These are phyloP conservation scores for Pelusios castaneus DNA, from an alignment of 2,113 vertebrate species.

Conservation along the genomic window DNA sequence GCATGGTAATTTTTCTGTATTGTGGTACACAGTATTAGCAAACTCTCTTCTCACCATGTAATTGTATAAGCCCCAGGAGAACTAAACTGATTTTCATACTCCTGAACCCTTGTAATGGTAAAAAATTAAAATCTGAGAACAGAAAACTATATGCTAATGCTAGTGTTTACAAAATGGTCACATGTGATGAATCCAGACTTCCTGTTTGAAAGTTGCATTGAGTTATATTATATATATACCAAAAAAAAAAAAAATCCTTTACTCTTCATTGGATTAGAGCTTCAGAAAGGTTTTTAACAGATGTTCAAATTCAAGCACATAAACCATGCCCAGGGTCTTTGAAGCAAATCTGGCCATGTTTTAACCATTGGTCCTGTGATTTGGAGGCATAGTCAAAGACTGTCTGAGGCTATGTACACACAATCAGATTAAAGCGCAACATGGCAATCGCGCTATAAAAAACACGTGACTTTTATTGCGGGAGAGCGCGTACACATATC, in stretches of 20 bases:
- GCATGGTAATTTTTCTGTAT: slow-evolving; percentile 43
- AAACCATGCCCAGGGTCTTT: not conserved
- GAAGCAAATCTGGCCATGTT: not conserved
- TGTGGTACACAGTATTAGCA: slow-evolving; percentile 22
- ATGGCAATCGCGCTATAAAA: too few relatives aligned
- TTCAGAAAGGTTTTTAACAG: not conserved
- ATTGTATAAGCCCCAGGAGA: slow-evolving; percentile 67
- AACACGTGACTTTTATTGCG: too few relatives aligned
- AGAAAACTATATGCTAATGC: slow-evolving; percentile 46
- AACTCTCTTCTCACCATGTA: slow-evolving; percentile 50
- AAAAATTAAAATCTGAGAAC: slow-evolving; percentile 55
- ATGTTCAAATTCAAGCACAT: not conserved
- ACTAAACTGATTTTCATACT: slow-evolving; percentile 37
- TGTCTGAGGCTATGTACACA: too few relatives aligned
- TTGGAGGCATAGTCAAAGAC: not conserved
- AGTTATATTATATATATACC: too few relatives aligned
- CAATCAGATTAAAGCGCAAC: too few relatives aligned
- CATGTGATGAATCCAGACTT: slow-evolving; percentile 5
- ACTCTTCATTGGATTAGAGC: not conserved
- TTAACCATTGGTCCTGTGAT: not conserved
- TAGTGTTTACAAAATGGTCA: slow-evolving; percentile 44
- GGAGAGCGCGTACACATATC: too few relatives aligned
- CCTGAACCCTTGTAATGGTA: slow-evolving; percentile 17
- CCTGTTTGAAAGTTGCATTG: slow-evolving; percentile 34
- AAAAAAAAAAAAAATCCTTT: too few relatives aligned